Evolutionary conservation across 1,140 invertebrate species (phyloP), one percentile per base, ranked within the genome.

Genomic region (Zophobas morio): DNA sequence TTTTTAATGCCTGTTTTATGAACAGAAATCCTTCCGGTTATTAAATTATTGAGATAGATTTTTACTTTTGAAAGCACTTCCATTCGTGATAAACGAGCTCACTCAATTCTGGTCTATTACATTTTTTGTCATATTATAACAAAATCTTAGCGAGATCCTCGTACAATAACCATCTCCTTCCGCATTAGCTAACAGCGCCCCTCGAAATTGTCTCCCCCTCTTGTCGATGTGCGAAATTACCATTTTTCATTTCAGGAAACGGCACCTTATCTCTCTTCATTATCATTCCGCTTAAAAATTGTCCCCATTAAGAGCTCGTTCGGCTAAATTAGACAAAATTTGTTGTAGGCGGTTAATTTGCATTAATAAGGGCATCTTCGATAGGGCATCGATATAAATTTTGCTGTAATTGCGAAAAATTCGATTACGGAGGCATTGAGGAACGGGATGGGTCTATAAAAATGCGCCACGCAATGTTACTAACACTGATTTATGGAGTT

Each of bases 401-500:
- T 66, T 47, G 36, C 20, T 66, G 42, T 76, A 76, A 76, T 70
- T 76, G 74, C 35, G 42, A 70, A 76, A 76, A 76, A 76, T 76
- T 76, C 74, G 74, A 76, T 76, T 76, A 76, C 70, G 46, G 39
- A 47, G 35, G 40, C 57, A 35, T 34, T 49, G 46, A 70, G 63
- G 46, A 70, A 63, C 56, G 60, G 66, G 57, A 54, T 53, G 74
- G 54, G 74, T 76, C 63, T 54, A 76, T 76, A 76, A 76, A 76
- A 76, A 76, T 76, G 57, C 74, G 57, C 60, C 60, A 76, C 74
- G 74, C 74, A 76, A 60, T 70, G 56, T 53, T 53, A 51, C 40
- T 76, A 76, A 76, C 74, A n/a, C 74, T 76, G 74, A 76, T 76
- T 76, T 76, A 76, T 76, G 74, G 74, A 51, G 40, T 56, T 76